Percentiles rank a stretch among this genome's conserved stretches.
Evolutionary conservation across 2,113 vertebrate genomes (phyloP).

Genomic region (Engystomops pustulosus): DNA sequence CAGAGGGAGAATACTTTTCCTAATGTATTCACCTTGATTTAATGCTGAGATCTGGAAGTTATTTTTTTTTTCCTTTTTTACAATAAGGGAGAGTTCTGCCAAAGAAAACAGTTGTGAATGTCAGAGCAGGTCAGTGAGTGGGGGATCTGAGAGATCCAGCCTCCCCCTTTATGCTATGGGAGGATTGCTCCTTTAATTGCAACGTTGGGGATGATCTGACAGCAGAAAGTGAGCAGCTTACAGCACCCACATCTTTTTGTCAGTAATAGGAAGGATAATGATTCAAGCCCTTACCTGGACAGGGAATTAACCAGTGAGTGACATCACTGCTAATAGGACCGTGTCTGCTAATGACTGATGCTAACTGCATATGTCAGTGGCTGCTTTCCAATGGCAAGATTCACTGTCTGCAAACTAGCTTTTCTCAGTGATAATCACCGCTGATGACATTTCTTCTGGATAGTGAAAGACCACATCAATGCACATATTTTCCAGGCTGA

Average conservation of each 20-base stretch:
- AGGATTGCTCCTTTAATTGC: conserved; percentile 24
- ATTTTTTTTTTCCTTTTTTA: conserved; percentile 68
- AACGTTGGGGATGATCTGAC: conserved; percentile 24
- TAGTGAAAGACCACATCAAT: conserved; percentile 7
- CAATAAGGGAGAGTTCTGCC: conserved; percentile 67
- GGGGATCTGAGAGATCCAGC: conserved; percentile 33
- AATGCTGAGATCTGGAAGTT: conserved; percentile 74
- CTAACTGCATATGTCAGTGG: conserved; percentile 18
- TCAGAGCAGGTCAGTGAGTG: conserved; percentile 47
- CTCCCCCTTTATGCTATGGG: conserved; percentile 15
- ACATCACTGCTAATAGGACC: conserved; percentile 14
- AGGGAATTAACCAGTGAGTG: not conserved
- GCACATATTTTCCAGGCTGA: not conserved
- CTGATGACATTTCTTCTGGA: conserved; percentile 28
- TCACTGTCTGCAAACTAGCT: not conserved
- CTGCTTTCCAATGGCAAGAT: conserved; percentile 23
- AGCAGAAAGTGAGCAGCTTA: not conserved
- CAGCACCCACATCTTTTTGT: not conserved
- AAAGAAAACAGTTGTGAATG: conserved; percentile 72
- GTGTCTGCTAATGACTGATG: conserved; percentile 14
- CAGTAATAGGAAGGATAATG: conserved; percentile 10
- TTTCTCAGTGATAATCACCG: conserved; percentile 7
- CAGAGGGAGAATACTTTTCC: conserved; percentile 55
- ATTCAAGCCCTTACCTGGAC: conserved; percentile 14
- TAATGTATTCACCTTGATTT: conserved; percentile 69